Evolutionary conservation across 2,888 invertebrate species (phyloP).

Genomic region (Scaptomyza parva): DNA sequence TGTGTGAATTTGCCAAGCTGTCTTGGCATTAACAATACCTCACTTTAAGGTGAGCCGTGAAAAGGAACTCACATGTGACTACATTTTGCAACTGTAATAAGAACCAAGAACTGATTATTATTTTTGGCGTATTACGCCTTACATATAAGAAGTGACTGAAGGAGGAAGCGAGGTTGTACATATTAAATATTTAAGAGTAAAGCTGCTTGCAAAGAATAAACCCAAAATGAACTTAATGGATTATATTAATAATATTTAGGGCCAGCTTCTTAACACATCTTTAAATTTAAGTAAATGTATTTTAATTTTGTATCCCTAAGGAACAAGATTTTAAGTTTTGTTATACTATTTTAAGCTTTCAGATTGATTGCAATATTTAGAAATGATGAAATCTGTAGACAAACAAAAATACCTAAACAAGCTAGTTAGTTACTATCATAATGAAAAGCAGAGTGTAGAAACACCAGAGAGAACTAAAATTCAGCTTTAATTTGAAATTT

Average conservation of each 20-base stretch:
- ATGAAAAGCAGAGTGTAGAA: not conserved
- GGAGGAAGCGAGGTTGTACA: not conserved
- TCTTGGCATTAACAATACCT: slow-evolving; percentile 57
- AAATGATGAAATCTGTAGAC: not conserved
- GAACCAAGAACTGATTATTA: not conserved
- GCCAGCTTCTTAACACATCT: too few species aligned
- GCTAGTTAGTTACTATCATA: not conserved
- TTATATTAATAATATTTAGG: not conserved
- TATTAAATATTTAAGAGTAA: not conserved
- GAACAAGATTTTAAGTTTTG: too few species aligned
- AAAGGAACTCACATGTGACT: slow-evolving; percentile 25
- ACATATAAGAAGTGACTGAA: not conserved
- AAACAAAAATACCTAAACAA: not conserved
- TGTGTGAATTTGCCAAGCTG: slow-evolving; percentile 68
- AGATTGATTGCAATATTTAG: too few species aligned
- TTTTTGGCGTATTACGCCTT: not conserved
- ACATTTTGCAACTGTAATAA: not conserved
- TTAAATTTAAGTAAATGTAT: too few species aligned
- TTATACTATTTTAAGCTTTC: too few species aligned
- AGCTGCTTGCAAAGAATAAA: not conserved
- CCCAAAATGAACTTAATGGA: not conserved
- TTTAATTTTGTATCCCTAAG: too few species aligned
- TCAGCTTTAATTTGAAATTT: slow-evolving; percentile 9
- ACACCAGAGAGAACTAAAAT: not conserved
- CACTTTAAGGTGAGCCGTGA: slow-evolving; percentile 30